phyloP scores from a whole-genome alignment of 2,888 invertebrate genomes.

The Formica aserva region DNA sequence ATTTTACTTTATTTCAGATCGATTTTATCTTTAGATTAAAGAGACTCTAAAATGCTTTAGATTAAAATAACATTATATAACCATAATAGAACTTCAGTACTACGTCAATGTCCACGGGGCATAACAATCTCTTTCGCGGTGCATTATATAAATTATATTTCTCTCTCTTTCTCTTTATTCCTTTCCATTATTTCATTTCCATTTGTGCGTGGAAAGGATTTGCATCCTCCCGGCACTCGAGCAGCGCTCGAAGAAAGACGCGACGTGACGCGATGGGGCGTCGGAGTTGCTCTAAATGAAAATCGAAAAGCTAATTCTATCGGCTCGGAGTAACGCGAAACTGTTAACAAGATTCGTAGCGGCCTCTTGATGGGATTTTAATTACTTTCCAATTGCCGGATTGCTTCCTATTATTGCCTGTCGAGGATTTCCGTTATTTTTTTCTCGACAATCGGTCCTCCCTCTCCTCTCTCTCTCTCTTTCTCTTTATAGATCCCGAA shows the following conservation, averaged over 20 bases:
- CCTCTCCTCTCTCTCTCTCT: background rate
- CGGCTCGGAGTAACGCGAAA: slow-evolving; percentile 49
- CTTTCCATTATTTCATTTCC: slow-evolving; percentile 27
- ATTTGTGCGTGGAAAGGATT: slow-evolving; percentile 15
- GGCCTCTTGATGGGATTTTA: slow-evolving; percentile 78
- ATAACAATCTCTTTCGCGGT: background rate
- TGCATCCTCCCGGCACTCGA: background rate
- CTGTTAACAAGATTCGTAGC: slow-evolving; percentile 60
- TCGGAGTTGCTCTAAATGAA: slow-evolving; percentile 70
- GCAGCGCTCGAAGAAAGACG: background rate
- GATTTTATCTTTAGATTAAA: background rate
- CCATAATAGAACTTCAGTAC: background rate
- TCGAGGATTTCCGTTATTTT: slow-evolving; percentile 70
- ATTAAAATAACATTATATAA: slow-evolving; percentile 6
- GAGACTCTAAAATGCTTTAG: background rate
- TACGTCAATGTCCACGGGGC: background rate
- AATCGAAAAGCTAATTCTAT: slow-evolving; percentile 75
- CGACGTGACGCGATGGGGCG: slow-evolving; percentile 11
- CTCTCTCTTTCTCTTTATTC: background rate
- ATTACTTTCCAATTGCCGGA: slow-evolving; percentile 78
- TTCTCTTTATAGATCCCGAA: background rate
- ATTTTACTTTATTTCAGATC: background rate
- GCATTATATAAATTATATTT: slow-evolving; percentile 16
- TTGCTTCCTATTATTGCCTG: slow-evolving; percentile 75
- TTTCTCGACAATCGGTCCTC: slow-evolving; percentile 24